Base-by-base conservation (phyloP, 2,888 invertebrate species). In the Synergus japonicus region DNA sequence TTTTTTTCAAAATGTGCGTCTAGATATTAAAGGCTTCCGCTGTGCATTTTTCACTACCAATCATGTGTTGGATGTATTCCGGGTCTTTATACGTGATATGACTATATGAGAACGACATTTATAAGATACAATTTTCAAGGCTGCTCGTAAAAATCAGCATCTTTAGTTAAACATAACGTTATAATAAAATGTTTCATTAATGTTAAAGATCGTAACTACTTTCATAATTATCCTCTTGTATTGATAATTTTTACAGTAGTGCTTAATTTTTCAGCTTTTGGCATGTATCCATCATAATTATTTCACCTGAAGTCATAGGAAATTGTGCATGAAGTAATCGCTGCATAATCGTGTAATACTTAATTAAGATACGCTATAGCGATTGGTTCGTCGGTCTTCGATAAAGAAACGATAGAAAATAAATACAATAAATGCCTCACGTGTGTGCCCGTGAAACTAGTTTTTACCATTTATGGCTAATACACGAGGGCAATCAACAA, bases 381-480 rank as follows among this genome's bases (percentile, higher is more conserved):
- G 63, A 63, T 63, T 29, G 63, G 13, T 29, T 63, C 13, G 29
- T 63, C 29, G 5, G 29, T 63, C 22, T 63, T 13, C 22, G 22
- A 63, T 29, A 29, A 29, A 63, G 22, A 12, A 63, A 63, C 13
- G 15, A 46, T 22, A 67, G 4, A 49, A 73, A 54, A 54, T 15
- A 29, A 73, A n/a, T 15, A 54, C 15, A 49, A 73, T 46, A 22
- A 73, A 73, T n/a, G 29, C 10, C 37, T 12, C n/a, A 54, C 54
- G n/a, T 54, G 80, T 79, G 54, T 65, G 79, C 77, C 76, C 65
- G 79, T 81, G 76, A 79, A 81, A 82, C 81, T 54, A 78, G 79
- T 81, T 82, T 82, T 81, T 81, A 69, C 76, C 78, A 54, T 81
- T 67, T 81, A 80, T 76, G 82, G 81, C 29, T 69, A 64, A 79